Conservation (phyloP, 2,888 invertebrate genomes). For the Cosmia pyralina region DNA sequence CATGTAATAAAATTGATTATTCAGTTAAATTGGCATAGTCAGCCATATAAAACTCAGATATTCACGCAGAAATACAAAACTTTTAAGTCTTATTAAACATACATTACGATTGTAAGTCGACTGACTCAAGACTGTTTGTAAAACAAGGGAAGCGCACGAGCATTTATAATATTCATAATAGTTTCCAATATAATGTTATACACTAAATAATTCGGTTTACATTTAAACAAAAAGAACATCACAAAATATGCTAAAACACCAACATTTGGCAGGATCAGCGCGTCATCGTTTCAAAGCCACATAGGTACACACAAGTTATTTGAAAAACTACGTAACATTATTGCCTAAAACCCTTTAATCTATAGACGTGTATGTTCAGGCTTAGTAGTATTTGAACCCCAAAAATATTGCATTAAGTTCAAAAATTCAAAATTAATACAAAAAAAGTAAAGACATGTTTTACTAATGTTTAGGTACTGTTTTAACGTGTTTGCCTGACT, state of each 20-base stretch:
- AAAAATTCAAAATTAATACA: background rate
- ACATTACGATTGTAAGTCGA: slow-evolving; percentile 22
- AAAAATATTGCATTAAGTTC: slow-evolving; percentile 21
- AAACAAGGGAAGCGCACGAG: slow-evolving; percentile 20
- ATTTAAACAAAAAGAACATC: slow-evolving; percentile 79
- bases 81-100: slow-evolving; percentile 28
- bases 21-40: slow-evolving; percentile 32
- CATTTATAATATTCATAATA: slow-evolving; percentile 38
- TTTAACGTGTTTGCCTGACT: background rate
- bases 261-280: slow-evolving; percentile 74
- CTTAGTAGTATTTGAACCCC: background rate
- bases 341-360: slow-evolving; percentile 5
- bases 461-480: background rate
- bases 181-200: slow-evolving; percentile 26
- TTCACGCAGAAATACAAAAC: slow-evolving; percentile 27
- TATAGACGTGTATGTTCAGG: slow-evolving; percentile 3
- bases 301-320: slow-evolving; percentile 43
- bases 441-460: background rate
- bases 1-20: slow-evolving; percentile 45
- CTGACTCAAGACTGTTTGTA: slow-evolving; percentile 25
- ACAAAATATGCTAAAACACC: slow-evolving; percentile 76
- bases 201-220: slow-evolving; percentile 46
- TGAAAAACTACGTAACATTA: slow-evolving; percentile 35
- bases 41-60: slow-evolving; percentile 39
- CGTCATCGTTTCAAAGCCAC: slow-evolving; percentile 48